Evolutionary conservation across 2,797 vertebrate genomes (phyloP).

Genomic region (Heterohyrax brucei): DNA sequence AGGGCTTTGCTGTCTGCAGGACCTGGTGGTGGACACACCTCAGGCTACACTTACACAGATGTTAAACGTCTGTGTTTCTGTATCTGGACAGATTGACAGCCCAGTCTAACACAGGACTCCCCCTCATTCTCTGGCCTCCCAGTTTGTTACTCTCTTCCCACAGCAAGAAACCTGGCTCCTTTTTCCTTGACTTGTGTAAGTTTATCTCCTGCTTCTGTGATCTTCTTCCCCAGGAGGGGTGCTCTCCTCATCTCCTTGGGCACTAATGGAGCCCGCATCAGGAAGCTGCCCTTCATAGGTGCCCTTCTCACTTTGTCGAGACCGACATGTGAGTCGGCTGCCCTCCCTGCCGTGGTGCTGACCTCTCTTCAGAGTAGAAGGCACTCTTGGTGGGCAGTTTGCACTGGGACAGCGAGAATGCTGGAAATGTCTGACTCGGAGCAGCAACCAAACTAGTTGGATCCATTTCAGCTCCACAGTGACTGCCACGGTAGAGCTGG

Average conservation of each 20-base stretch:
- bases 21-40: not conserved
- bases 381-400: no score
- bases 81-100: accelerated
- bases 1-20: no score
- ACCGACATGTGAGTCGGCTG: not conserved
- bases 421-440: not conserved
- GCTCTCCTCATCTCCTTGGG: not conserved
- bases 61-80: not conserved
- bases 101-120: no score
- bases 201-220: no score
- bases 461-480: no score
- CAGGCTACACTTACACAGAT: accelerated
- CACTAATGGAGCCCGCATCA: not conserved
- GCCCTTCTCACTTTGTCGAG: not conserved
- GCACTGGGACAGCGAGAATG: not conserved
- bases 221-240: no score
- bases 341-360: not conserved
- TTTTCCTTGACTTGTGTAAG: no score
- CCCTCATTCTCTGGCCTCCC: not conserved
- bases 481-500: no score
- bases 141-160: not conserved
- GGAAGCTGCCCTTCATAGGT: not conserved
- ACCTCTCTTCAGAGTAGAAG: not conserved
- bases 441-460: no score
- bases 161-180: not conserved